A percentile compares a stretch with the other conserved stretches of the same genome.
Conservation (phyloP, 2,888 invertebrate genomes). For the Bugulina stolonifera region DNA sequence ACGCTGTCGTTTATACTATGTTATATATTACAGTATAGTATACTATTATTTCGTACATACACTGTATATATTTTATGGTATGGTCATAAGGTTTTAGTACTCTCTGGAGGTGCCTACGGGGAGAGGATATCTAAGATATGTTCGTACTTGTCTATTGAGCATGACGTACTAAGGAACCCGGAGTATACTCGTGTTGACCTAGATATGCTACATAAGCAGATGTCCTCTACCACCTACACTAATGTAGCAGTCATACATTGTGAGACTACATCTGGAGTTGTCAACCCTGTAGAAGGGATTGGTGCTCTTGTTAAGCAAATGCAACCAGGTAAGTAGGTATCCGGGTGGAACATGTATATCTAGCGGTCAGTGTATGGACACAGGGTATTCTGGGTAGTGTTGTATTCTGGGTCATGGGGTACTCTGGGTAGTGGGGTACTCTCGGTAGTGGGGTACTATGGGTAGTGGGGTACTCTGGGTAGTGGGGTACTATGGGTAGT, state of each 20-base stretch:
- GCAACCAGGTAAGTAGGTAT: slow-evolving; percentile 37
- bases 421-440: too few relatives aligned
- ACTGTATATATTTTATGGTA: too few relatives aligned
- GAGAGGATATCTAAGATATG: slow-evolving; percentile 53
- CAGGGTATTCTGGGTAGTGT: too few relatives aligned
- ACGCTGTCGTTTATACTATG: too few relatives aligned
- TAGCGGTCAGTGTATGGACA: too few relatives aligned
- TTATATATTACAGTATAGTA: too few relatives aligned
- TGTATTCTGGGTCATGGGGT: too few relatives aligned
- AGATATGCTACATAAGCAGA: slow-evolving; percentile 36
- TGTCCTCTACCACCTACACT: slow-evolving; percentile 42
- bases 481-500: too few relatives aligned
- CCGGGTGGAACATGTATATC: too few relatives aligned
- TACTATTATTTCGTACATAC: too few relatives aligned
- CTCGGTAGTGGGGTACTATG: too few relatives aligned
- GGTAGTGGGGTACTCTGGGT: too few relatives aligned
- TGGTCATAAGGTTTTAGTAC: slow-evolving; percentile 54
- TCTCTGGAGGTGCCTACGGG: slow-evolving; percentile 56
- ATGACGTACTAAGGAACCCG: slow-evolving; percentile 44
- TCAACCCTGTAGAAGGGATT: slow-evolving; percentile 53
- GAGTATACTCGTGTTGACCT: slow-evolving; percentile 47
- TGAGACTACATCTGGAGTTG: slow-evolving; percentile 55
- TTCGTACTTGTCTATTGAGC: slow-evolving; percentile 44
- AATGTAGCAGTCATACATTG: slow-evolving; percentile 55
- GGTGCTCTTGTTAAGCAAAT: slow-evolving; percentile 47